These are phyloP conservation scores for Camelus bactrianus DNA, from an alignment of 2,113 vertebrate species.

Conservation along the genomic window DNA sequence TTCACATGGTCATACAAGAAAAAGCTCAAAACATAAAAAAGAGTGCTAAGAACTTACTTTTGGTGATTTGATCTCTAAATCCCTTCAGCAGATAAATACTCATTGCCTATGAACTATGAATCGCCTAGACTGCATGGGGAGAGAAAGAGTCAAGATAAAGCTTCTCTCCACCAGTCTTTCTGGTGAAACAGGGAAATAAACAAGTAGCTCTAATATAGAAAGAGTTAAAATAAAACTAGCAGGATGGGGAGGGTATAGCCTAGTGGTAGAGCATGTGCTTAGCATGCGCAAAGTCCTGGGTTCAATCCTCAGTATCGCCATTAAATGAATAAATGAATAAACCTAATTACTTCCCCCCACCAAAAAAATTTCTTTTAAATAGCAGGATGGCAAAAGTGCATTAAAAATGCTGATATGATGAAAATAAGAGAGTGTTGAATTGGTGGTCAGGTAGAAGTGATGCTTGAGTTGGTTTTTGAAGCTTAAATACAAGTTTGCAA, in stretches of 20 bases:
- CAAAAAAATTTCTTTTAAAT: too few relatives aligned
- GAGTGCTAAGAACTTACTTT: constrained; percentile 29
- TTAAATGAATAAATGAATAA: too few relatives aligned
- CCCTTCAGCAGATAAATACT: not conserved
- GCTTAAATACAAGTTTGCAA: not conserved
- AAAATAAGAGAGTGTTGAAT: fast-evolving
- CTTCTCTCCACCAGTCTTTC: not conserved
- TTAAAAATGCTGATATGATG: fast-evolving
- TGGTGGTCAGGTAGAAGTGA: fast-evolving
- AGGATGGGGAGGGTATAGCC: too few relatives aligned
- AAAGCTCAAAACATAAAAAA: constrained; percentile 11
- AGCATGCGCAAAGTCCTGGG: too few relatives aligned
- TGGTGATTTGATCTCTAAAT: not conserved
- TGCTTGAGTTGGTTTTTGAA: not conserved
- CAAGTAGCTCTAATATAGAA: not conserved
- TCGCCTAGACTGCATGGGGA: fast-evolving
- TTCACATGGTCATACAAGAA: constrained; percentile 62
- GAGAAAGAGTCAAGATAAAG: not conserved
- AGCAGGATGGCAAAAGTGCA: too few relatives aligned
- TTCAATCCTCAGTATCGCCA: too few relatives aligned
- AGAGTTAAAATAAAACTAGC: not conserved
- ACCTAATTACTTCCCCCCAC: too few relatives aligned
- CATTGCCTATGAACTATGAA: fast-evolving
- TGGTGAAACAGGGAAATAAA: not conserved
- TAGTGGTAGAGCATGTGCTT: too few relatives aligned